Percentiles rank a stretch among this genome's conserved stretches.
These are phyloP conservation scores for Hydrotaea diabolus DNA, from an alignment of 2,888 invertebrate genomes.

Conservation along the genomic window DNA sequence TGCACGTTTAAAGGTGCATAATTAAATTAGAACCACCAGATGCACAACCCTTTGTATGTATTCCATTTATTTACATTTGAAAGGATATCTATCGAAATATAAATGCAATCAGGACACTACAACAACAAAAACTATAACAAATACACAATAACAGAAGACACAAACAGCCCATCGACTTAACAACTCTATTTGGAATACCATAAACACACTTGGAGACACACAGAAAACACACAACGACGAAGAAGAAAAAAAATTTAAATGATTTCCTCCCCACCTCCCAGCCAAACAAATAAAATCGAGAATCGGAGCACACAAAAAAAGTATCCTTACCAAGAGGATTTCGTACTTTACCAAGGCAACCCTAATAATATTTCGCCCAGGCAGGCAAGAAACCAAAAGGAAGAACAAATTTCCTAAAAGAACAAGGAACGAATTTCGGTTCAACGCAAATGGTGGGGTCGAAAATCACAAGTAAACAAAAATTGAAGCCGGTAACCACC, in stretches of 20 bases:
- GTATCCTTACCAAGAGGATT: background rate
- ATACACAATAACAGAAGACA: slow-evolving; percentile 19
- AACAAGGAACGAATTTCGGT: no score
- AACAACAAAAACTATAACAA: slow-evolving; percentile 41
- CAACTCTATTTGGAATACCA: slow-evolving; percentile 31
- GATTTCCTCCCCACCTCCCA: background rate
- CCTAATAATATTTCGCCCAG: background rate
- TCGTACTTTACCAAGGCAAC: slow-evolving; percentile 55
- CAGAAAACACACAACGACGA: background rate
- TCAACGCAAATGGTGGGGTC: no score
- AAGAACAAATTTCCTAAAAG: no score
- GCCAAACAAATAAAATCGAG: no score
- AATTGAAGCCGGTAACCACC: no score
- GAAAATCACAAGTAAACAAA: no score
- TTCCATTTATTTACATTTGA: background rate
- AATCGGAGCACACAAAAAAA: background rate
- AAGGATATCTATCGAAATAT: slow-evolving; percentile 44
- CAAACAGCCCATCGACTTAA: slow-evolving; percentile 51
- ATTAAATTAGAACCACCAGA: background rate
- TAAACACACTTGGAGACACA: background rate
- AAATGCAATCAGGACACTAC: slow-evolving; percentile 58
- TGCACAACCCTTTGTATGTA: background rate
- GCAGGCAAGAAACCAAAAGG: background rate
- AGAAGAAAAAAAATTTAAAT: background rate
- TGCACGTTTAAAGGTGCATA: no score